Percentiles rank a stretch among this genome's conserved stretches.
Evolutionary conservation across 2,113 vertebrate species (phyloP).

Genomic region (Macroglossus sobrinus): DNA sequence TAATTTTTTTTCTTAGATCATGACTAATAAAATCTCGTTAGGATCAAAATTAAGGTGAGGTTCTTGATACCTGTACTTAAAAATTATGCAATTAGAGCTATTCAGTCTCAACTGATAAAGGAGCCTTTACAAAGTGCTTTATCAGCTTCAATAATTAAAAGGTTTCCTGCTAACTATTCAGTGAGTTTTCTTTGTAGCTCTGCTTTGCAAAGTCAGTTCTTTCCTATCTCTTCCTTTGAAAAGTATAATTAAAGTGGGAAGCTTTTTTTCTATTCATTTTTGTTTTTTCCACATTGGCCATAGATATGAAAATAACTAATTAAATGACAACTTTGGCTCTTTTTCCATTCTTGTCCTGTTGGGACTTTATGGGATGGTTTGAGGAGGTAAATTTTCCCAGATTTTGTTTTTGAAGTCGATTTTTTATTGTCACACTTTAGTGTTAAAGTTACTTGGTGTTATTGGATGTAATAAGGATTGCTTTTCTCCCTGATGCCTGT

Average conservation of each 20-base stretch:
- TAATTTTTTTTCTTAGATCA: slow-evolving; percentile 31
- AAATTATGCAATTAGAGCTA: background rate
- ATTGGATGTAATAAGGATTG: background rate
- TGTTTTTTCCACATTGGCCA: slow-evolving; percentile 63
- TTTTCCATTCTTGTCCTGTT: slow-evolving; percentile 55
- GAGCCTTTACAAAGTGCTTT: slow-evolving; percentile 47
- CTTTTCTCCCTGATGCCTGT: background rate
- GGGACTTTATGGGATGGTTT: background rate
- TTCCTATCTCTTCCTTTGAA: slow-evolving; percentile 65
- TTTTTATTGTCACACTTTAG: background rate
- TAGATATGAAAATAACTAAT: slow-evolving; percentile 74
- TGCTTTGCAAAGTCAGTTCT: slow-evolving; percentile 49
- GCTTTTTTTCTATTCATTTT: slow-evolving; percentile 36
- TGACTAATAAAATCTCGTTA: slow-evolving; percentile 23
- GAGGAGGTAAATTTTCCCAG: background rate
- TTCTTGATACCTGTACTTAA: background rate
- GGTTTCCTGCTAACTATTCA: slow-evolving; percentile 50
- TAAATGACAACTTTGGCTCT: slow-evolving; percentile 62
- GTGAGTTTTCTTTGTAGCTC: slow-evolving; percentile 29
- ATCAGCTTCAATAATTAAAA: slow-evolving; percentile 65
- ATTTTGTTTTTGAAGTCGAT: background rate
- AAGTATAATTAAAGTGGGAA: slow-evolving; percentile 72
- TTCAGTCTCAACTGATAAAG: slow-evolving; percentile 26
- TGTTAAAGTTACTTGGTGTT: background rate
- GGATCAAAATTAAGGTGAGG: background rate